A percentile compares a stretch with the other conserved stretches of the same genome.
Conservation (phyloP, 2,888 invertebrate species). For the Eumerus sabulonum region DNA sequence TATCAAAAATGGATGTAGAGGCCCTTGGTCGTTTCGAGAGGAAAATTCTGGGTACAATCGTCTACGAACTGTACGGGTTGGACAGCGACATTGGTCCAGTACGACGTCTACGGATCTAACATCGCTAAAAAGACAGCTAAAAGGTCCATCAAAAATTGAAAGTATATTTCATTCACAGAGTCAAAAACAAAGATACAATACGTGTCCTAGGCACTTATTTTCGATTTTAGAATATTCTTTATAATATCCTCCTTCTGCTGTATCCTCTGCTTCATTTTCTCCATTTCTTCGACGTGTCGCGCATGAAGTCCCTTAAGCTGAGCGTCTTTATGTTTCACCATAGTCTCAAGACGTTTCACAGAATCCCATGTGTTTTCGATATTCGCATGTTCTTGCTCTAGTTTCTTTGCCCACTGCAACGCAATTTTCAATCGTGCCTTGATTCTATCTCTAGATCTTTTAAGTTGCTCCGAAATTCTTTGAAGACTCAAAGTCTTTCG, state of each 20-base stretch:
- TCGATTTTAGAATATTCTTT: conserved; percentile 74
- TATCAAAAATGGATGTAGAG: no score
- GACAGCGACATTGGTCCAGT: no score
- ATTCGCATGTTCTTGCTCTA: conserved; percentile 75
- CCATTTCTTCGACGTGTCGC: conserved; percentile 76
- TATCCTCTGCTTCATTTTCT: conserved; percentile 75
- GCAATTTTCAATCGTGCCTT: conserved; percentile 77
- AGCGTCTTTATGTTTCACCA: conserved; percentile 78
- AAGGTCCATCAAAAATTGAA: no score
- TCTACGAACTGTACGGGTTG: no score
- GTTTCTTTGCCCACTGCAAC: conserved; percentile 76
- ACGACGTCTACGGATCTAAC: no score
- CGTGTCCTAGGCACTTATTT: conserved; percentile 36
- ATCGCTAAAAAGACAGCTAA: no score
- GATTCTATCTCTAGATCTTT: conserved; percentile 76
- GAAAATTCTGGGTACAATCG: no score
- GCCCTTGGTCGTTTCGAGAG: no score
- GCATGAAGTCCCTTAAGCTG: conserved; percentile 76
- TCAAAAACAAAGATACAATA: no score
- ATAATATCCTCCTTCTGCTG: conserved; percentile 78
- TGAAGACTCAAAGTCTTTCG: conserved; percentile 71
- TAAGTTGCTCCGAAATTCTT: conserved; percentile 73
- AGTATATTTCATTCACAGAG: no score
- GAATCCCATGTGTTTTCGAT: conserved; percentile 76
- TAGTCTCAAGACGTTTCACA: conserved; percentile 75